A percentile compares a stretch with the other conserved stretches of the same genome.
phyloP scores from a whole-genome alignment of 2,797 vertebrate species.

The Sebastes itinus region DNA sequence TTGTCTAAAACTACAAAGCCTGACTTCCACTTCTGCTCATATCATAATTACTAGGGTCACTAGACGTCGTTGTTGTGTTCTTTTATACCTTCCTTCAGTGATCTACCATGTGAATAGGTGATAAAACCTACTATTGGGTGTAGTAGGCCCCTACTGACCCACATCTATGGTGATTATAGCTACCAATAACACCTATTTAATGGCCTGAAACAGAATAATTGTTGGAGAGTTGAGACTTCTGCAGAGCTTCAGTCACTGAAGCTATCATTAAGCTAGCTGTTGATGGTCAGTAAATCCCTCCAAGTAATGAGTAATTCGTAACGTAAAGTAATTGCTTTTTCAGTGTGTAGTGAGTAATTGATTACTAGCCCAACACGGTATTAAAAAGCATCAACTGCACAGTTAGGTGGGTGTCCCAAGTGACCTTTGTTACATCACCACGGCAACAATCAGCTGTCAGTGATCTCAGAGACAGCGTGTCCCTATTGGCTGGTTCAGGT shows the following conservation, averaged over 20 bases:
- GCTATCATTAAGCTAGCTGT: background rate
- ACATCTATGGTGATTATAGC: too few species aligned
- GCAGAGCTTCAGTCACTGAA: background rate
- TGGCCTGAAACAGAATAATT: background rate
- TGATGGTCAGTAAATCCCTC: too few species aligned
- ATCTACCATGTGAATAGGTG: too few species aligned
- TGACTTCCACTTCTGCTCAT: too few species aligned
- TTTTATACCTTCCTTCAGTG: too few species aligned
- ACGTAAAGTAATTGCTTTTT: background rate
- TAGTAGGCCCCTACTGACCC: too few species aligned
- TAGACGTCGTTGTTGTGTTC: too few species aligned
- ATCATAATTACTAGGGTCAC: too few species aligned
- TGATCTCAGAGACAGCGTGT: constrained; percentile 3
- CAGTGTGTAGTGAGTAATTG: background rate
- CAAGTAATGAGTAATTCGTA: background rate
- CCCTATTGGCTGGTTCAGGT: constrained; percentile 34
- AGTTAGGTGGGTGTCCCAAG: background rate
- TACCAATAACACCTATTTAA: too few species aligned
- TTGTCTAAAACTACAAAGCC: too few species aligned
- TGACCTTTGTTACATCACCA: constrained; percentile 25
- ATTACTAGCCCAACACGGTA: background rate
- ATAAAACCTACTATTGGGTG: too few species aligned
- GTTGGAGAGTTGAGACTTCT: background rate
- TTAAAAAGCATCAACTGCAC: background rate
- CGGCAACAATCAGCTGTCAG: constrained; percentile 8